These are phyloP conservation scores for Phymatocera aterrima DNA, from an alignment of 2,888 invertebrate genomes.

Conservation along the genomic window DNA sequence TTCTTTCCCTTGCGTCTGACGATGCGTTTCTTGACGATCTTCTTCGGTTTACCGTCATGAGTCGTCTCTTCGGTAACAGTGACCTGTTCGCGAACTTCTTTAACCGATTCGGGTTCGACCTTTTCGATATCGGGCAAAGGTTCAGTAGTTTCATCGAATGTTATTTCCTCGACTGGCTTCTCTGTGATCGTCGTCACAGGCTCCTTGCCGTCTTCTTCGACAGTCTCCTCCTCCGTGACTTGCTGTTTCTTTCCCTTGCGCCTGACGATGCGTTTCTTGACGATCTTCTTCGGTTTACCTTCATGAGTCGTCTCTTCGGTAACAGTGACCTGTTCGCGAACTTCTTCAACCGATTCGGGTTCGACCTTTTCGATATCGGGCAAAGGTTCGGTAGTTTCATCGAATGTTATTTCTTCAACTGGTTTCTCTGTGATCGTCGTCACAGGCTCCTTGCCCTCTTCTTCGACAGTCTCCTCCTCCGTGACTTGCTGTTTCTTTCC, in stretches of 20 bases:
- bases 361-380: constrained; percentile 16
- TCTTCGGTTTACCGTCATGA: constrained; percentile 64
- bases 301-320: constrained; percentile 59
- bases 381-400: constrained; percentile 54
- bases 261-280: constrained; percentile 54
- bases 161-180: constrained; percentile 52
- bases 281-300: constrained; percentile 67
- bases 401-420: constrained; percentile 62
- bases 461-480: constrained; percentile 74
- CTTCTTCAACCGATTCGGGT: constrained; percentile 59
- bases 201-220: constrained; percentile 57
- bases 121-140: constrained; percentile 45
- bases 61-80: constrained; percentile 57
- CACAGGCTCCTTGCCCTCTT: constrained; percentile 60
- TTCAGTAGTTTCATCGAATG: constrained; percentile 47
- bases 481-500: constrained; percentile 74
- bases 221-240: constrained; percentile 53
- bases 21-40: constrained; percentile 72
- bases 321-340: constrained; percentile 58
- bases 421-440: constrained; percentile 70
- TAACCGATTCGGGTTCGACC: constrained; percentile 54
- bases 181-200: constrained; percentile 56
- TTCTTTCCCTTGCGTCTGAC: constrained; percentile 74
- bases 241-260: constrained; percentile 61
- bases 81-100: constrained; percentile 62